Evolutionary conservation across 2,888 invertebrate species (phyloP), one percentile per base, ranked within the genome.

Genomic region (Phengaris arion): DNA sequence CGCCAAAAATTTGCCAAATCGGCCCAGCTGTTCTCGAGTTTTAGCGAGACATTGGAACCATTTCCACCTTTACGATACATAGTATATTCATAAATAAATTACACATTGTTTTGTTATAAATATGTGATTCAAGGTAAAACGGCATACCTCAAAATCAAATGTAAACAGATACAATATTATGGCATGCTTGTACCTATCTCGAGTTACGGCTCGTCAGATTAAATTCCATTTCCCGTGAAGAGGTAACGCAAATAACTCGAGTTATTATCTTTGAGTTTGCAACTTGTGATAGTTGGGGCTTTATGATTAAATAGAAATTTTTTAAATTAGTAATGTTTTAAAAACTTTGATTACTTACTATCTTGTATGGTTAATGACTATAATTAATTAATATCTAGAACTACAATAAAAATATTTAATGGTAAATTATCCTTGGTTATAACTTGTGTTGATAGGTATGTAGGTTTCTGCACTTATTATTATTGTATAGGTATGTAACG

Each of bases 181-280:
- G 83, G 84, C 85, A 64, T 85, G 87, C 86, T 86, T 81, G 74
- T 73, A 78, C 76, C 84, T 86, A 78, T 76, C 84, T 86, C 59
- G 7, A 13, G 78, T 76, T 84, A 86, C 59, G 1, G 13, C 45
- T 45, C 85, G 82, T 77, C 83, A 85, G 83, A 91, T 90, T 89
- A 89, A 87, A 85, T 87, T 88, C 83, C 79, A 80, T 79, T 81
- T 83, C 81, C 81, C 83, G 82, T 79, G 80, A 79, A 82, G 83
- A 84, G 84, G 70, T 51, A 83, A 83, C 84, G 85, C 82, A 81
- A 55, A 68, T 68, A 68, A 46, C 75, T 15, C 15, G 15, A 45
- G 59, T 59, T 74, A 74, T 22, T 57, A 57, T 57, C 74, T 74
- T 74, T 51, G 64, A 74, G 59, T 74, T 74, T 4, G 48, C 46